These are phyloP conservation scores for Phaedon cochleariae DNA, from an alignment of 2,888 invertebrate genomes.

Conservation along the genomic window DNA sequence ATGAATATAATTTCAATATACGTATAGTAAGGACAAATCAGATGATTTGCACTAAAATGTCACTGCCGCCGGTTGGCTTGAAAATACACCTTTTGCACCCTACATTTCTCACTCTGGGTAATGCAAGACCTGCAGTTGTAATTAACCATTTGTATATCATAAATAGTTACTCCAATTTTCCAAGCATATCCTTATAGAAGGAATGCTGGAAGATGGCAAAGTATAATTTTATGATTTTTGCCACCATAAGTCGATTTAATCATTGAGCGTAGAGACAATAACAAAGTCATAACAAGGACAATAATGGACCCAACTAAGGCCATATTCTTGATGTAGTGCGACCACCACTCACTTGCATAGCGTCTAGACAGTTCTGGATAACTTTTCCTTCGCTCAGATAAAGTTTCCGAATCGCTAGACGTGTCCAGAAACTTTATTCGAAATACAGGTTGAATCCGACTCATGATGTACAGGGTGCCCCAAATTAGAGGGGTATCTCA, in stretches of 20 bases:
- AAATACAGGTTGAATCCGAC: background rate
- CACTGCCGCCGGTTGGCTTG: too few relatives aligned
- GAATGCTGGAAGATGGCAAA: background rate
- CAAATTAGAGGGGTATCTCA: too few relatives aligned
- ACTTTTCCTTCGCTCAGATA: constrained; percentile 33
- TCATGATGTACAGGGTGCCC: background rate
- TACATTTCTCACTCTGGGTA: too few relatives aligned
- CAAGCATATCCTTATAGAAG: background rate
- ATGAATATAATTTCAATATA: too few relatives aligned
- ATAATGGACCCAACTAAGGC: constrained; percentile 51
- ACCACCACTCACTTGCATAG: constrained; percentile 44
- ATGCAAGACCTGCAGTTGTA: too few relatives aligned
- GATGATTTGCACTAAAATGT: too few relatives aligned
- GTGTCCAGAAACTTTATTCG: background rate
- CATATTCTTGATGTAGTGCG: constrained; percentile 46
- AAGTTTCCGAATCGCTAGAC: constrained; percentile 19
- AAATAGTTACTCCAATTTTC: too few relatives aligned
- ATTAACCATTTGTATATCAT: too few relatives aligned
- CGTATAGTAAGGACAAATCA: too few relatives aligned
- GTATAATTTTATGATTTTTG: background rate
- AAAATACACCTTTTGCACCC: too few relatives aligned
- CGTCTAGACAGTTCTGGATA: constrained; percentile 52
- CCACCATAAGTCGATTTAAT: background rate
- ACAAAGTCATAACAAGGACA: constrained; percentile 54
- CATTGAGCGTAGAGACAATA: constrained; percentile 45